Percentiles rank a stretch among this genome's conserved stretches.
Conservation (phyloP, 2,888 invertebrate genomes). For the Rhagonycha lutea region DNA sequence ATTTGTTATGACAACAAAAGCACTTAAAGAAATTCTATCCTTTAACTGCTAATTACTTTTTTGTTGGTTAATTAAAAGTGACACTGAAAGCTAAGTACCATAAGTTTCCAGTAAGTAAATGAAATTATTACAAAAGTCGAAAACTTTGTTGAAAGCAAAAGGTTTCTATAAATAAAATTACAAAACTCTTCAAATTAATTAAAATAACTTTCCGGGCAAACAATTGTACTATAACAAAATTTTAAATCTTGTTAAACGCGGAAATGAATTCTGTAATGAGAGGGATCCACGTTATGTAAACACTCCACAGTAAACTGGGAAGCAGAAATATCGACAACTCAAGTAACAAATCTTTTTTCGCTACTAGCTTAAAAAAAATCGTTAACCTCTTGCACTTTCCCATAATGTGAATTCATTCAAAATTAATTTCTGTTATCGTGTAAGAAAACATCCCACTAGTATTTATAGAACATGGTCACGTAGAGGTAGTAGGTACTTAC, state of each 20-base stretch:
- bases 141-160: neutral
- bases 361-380: neutral
- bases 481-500: neutral
- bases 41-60: neutral
- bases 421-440: neutral
- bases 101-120: neutral
- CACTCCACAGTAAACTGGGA: neutral
- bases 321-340: neutral
- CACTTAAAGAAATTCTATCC: neutral
- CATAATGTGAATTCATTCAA: neutral
- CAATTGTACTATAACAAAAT: neutral
- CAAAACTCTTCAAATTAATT: neutral
- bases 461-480: neutral
- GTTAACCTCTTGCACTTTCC: neutral
- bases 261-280: neutral
- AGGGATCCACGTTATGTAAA: too few relatives aligned
- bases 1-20: neutral
- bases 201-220: neutral
- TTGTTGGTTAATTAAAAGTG: neutral
- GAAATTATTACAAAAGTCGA: neutral
- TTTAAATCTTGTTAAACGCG: neutral
- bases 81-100: neutral
- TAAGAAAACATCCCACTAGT: neutral
- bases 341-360: neutral
- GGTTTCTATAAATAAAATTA: neutral